Evolutionary conservation across 1,140 invertebrate genomes (phyloP).

Genomic region (Neomicropteryx cornuta): DNA sequence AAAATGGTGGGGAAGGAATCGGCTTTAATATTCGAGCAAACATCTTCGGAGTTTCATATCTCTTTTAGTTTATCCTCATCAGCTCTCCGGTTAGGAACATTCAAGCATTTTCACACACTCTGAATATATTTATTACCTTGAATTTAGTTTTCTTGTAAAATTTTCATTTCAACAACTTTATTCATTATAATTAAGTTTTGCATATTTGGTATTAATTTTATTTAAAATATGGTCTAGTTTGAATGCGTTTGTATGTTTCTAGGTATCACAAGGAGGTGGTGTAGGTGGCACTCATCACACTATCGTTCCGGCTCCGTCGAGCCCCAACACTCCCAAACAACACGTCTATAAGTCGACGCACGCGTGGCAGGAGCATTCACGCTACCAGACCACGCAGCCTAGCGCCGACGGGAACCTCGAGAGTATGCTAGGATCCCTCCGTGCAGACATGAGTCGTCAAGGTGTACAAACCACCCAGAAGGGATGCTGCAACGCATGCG

Average conservation of each 20-base stretch:
- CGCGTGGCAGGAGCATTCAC: slow-evolving; percentile 35
- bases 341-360: slow-evolving; percentile 32
- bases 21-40: slow-evolving; percentile 40
- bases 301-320: slow-evolving; percentile 19
- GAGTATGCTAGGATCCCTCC: slow-evolving; percentile 53
- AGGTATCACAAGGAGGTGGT: no score
- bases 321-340: slow-evolving; percentile 19
- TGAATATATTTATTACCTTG: no score
- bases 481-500: slow-evolving; percentile 95
- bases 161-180: no score
- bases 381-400: slow-evolving; percentile 28
- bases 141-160: no score
- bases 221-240: no score
- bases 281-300: no score
- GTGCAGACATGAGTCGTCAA: slow-evolving; percentile 93
- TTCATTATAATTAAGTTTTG: no score
- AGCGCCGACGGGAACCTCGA: slow-evolving; percentile 31
- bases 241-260: no score
- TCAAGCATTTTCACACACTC: no score
- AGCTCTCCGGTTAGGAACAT: no score
- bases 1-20: slow-evolving; percentile 12
- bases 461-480: slow-evolving; percentile 96
- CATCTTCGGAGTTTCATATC: slow-evolving; percentile 30
- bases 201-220: no score
- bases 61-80: slow-evolving; percentile 10